Evolutionary conservation across 2,113 vertebrate species (phyloP).

Genomic region (Apteryx mantelli): DNA sequence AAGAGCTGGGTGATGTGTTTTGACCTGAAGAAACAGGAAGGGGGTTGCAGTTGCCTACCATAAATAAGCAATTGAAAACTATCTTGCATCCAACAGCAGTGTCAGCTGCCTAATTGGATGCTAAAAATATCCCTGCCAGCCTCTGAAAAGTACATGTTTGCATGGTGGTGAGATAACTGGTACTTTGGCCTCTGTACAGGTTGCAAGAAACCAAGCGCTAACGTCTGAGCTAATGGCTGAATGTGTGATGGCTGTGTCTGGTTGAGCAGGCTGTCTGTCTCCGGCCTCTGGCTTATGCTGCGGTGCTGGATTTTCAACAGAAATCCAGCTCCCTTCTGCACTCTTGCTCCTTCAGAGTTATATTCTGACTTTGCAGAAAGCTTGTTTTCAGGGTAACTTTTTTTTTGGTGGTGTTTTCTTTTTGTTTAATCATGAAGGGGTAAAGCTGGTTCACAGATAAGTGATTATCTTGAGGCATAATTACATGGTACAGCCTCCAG

Average conservation of each 20-base stretch:
- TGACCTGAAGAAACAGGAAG: not conserved
- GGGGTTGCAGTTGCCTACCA: not conserved
- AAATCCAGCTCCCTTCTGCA: conserved; percentile 11
- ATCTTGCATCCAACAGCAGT: not conserved
- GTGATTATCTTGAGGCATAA: not conserved
- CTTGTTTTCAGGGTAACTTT: not conserved
- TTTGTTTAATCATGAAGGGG: not conserved
- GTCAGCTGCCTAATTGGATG: not conserved
- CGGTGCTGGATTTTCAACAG: not conserved
- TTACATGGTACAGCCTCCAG: not conserved
- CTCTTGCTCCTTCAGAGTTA: not conserved
- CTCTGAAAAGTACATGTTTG: not conserved
- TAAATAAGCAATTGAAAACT: conserved; percentile 14
- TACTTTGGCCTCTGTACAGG: not conserved
- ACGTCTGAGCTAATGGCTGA: conserved; percentile 3
- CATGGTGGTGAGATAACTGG: not conserved
- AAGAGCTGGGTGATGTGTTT: not conserved
- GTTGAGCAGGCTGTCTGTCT: not conserved
- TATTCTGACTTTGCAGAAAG: not conserved
- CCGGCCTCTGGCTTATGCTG: conserved; percentile 40
- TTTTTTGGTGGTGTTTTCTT: not conserved
- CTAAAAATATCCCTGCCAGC: conserved; percentile 6
- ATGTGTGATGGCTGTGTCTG: not conserved
- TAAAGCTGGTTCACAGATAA: not conserved
- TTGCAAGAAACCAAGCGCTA: not conserved